Evolutionary conservation across 1,140 invertebrate genomes (phyloP), one percentile per base, ranked within the genome.

Genomic region (Zaprionus davidi): DNA sequence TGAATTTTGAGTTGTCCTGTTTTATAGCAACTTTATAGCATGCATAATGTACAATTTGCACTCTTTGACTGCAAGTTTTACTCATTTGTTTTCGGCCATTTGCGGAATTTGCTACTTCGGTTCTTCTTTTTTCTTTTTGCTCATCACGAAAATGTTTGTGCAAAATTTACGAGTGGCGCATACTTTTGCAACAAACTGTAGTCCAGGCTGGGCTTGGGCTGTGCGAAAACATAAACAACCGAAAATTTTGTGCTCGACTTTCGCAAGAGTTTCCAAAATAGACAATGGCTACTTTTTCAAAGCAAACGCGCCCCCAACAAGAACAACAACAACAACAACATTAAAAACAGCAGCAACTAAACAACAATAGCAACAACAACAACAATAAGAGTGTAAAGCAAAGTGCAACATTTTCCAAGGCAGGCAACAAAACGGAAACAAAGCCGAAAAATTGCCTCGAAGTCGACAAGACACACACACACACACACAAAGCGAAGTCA

Each of bases 231-330:
- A 70, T 70, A 75, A 75, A 75, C 73, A 71, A 71, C 41, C 68
- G n/a, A 9, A 78, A 78, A 78, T 36, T 72, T 66, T 64, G 36
- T 24, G 56, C 60, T 44, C 60, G 58, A 75, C 55, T 70, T 81
- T 71, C 56, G 69, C 49, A 76, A 86, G 66, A 79, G 71, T 82
- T 86, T 85, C 76, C 75, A 86, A 85, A 85, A 85, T 82, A 85
- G 82, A 85, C 82, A 85, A 82, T 75, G 79, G 55, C 68, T 44
- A 53, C 31, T 66, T 72, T 81, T 69, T 73, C 56, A 76, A 72
- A 67, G 73, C 64, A 17, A 57, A 60, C 62, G 65, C 64, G 68
- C 44, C 80, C 80, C 78, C 70, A 67, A 81, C 71, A 78, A 73
- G 44, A 64, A 31, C 51, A 56, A n/a, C 55, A 71, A 57, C 56